These are phyloP conservation scores for Gortyna flavago DNA, from an alignment of 2,888 invertebrate genomes.

Conservation along the genomic window DNA sequence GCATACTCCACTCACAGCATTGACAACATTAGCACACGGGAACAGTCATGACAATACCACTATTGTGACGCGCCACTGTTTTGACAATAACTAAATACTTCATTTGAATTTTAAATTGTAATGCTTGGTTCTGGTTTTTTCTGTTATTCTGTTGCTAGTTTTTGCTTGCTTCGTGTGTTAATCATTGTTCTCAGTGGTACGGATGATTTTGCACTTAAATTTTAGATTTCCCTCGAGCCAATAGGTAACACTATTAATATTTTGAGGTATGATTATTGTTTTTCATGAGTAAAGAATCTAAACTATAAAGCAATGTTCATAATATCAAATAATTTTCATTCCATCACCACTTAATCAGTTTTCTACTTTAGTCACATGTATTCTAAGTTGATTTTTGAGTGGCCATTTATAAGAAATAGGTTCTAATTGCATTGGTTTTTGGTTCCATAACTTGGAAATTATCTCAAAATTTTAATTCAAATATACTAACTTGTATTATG, in stretches of 20 bases:
- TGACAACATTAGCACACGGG: slow-evolving; percentile 59
- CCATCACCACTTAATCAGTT: no score
- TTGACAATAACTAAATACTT: slow-evolving; percentile 87
- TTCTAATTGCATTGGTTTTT: no score
- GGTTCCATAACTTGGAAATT: no score
- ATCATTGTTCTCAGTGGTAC: slow-evolving; percentile 22
- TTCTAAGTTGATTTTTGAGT: no score
- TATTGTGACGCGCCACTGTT: slow-evolving; percentile 84
- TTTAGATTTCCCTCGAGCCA: neutral
- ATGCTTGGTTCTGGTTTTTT: slow-evolving; percentile 44
- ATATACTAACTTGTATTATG: neutral
- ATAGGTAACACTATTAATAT: neutral
- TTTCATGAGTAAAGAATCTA: neutral
- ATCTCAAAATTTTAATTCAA: no score
- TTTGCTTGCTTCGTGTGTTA: slow-evolving; percentile 21
- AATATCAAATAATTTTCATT: no score
- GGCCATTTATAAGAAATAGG: no score
- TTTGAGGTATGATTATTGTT: neutral
- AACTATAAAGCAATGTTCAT: neutral
- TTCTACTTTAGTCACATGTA: no score
- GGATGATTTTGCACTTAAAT: slow-evolving; percentile 15
- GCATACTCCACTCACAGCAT: slow-evolving; percentile 65
- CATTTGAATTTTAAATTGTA: slow-evolving; percentile 78
- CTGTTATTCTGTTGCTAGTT: slow-evolving; percentile 63
- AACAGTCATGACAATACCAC: slow-evolving; percentile 76